Evolutionary conservation across 2,888 invertebrate species (phyloP).

Genomic region (Leptothorax acervorum): DNA sequence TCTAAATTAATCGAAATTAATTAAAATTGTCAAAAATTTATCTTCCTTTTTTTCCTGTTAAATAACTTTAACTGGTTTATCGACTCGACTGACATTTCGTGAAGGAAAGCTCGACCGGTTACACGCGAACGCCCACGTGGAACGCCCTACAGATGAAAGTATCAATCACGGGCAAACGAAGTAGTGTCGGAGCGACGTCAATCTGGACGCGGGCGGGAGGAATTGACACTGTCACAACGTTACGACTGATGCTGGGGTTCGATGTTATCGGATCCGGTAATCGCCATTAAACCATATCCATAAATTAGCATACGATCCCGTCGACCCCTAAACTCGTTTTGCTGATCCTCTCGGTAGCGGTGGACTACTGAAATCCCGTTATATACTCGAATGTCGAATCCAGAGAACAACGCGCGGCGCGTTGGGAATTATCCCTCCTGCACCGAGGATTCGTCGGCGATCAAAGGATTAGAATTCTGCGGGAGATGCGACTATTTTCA

Average conservation of each 20-base stretch:
- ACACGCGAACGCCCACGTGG: not conserved
- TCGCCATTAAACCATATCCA: conserved; percentile 71
- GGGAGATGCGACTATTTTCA: conserved; percentile 42
- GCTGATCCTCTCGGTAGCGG: conserved; percentile 44
- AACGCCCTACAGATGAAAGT: conserved; percentile 2
- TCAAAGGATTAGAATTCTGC: conserved; percentile 54
- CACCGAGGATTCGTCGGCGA: conserved; percentile 39
- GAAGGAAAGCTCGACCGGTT: not conserved
- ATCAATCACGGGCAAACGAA: conserved; percentile 36
- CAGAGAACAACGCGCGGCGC: conserved; percentile 29
- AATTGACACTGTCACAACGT: conserved; percentile 66
- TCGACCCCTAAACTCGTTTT: conserved; percentile 57
- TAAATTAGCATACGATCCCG: conserved; percentile 64
- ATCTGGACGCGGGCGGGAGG: not conserved
- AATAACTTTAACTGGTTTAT: not conserved
- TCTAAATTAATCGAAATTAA: not conserved
- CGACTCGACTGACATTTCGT: not conserved
- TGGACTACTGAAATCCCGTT: conserved; percentile 60
- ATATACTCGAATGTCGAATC: conserved; percentile 36
- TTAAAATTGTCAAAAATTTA: not conserved
- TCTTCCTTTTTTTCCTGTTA: not conserved
- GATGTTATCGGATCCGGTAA: conserved; percentile 61
- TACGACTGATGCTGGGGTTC: conserved; percentile 63
- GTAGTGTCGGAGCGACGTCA: conserved; percentile 36
- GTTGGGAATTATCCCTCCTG: conserved; percentile 26